Evolutionary conservation across 2,113 vertebrate genomes (phyloP).

Genomic region (Poeciliopsis occidentalis): DNA sequence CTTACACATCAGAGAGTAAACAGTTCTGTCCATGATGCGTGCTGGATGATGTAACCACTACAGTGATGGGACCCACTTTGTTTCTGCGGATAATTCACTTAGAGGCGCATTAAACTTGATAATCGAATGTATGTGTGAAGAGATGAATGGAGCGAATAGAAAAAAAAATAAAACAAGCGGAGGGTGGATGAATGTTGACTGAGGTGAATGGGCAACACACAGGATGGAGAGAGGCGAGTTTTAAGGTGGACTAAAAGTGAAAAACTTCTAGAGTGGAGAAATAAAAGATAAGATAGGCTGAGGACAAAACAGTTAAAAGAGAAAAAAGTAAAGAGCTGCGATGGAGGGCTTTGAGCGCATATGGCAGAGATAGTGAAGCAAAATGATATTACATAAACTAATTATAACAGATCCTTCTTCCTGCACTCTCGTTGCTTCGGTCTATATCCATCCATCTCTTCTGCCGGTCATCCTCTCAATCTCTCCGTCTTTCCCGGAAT

Average conservation of each 20-base stretch:
- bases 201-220: not conserved
- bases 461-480: slow-evolving; percentile 76
- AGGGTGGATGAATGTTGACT: slow-evolving; percentile 12
- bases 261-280: not conserved
- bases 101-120: slow-evolving; percentile 55
- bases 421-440: slow-evolving; percentile 71
- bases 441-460: slow-evolving; percentile 64
- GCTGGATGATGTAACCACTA: slow-evolving; percentile 53
- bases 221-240: not conserved
- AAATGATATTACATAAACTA: slow-evolving; percentile 73
- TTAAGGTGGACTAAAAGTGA: not conserved
- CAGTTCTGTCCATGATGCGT: slow-evolving; percentile 37
- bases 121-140: slow-evolving; percentile 48
- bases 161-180: not conserved
- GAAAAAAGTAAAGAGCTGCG: no score
- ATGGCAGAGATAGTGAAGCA: slow-evolving; percentile 52
- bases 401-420: slow-evolving; percentile 78
- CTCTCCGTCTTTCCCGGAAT: slow-evolving; percentile 82
- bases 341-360: slow-evolving; percentile 20
- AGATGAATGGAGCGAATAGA: slow-evolving; percentile 47
- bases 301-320: slow-evolving; percentile 9
- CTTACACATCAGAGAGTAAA: slow-evolving; percentile 42
- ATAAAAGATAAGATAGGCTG: not conserved
- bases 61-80: slow-evolving; percentile 63
- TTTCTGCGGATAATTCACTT: slow-evolving; percentile 67